Evolutionary conservation across 2,113 vertebrate species (phyloP).

Genomic region (Axis porcinus): DNA sequence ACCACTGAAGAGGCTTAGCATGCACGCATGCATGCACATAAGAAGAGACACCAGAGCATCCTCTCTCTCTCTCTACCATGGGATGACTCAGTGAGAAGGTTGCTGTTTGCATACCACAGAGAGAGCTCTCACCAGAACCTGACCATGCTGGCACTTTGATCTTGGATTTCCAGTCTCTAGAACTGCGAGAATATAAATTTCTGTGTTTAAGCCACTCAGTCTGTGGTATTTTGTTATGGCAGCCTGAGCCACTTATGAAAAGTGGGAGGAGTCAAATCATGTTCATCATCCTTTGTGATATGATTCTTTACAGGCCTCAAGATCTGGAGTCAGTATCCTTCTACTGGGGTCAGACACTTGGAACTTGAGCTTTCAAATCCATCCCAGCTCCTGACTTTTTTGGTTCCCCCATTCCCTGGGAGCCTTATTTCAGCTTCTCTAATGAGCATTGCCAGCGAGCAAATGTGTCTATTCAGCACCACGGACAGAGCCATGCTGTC

Average conservation of each 20-base stretch:
- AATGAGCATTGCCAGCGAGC: background rate
- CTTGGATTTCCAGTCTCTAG: background rate
- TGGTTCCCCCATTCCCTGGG: background rate
- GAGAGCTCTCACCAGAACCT: background rate
- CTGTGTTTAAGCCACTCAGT: background rate
- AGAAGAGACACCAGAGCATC: background rate
- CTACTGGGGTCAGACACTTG: background rate
- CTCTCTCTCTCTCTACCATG: background rate
- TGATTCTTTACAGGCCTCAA: background rate
- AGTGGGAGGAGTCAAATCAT: background rate
- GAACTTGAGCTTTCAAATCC: background rate
- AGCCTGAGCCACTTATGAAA: background rate
- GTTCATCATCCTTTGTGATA: background rate
- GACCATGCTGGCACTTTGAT: background rate
- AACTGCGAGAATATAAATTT: background rate
- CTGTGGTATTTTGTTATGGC: background rate
- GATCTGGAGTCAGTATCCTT: background rate
- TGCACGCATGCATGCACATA: accelerated
- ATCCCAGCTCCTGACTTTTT: background rate
- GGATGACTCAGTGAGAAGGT: background rate
- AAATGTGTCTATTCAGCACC: slow-evolving; percentile 53
- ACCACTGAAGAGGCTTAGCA: background rate
- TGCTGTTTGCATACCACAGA: background rate
- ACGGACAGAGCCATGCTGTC: slow-evolving; percentile 38
- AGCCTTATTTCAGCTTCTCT: background rate